Evolutionary conservation across 2,113 vertebrate species (phyloP).

Genomic region (Thunnus maccoyii): DNA sequence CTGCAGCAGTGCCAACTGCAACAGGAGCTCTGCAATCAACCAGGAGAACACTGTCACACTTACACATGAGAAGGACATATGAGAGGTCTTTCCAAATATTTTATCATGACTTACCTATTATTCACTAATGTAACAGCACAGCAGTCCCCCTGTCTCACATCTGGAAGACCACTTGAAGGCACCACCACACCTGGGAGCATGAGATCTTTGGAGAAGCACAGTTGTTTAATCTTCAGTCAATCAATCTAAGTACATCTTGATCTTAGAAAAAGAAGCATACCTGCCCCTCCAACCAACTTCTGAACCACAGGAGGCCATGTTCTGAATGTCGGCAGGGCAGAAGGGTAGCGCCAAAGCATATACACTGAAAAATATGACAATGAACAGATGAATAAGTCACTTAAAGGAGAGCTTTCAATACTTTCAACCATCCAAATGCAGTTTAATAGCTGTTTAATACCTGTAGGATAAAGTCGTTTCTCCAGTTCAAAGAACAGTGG

Average conservation of each 20-base stretch:
- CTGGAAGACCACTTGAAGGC: conserved; percentile 90
- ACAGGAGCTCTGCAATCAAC: conserved; percentile 89
- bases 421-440: not conserved
- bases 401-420: not conserved
- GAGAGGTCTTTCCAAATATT: not conserved
- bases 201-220: conserved; percentile 87
- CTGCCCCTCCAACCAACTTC: conserved; percentile 94
- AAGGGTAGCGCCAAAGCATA: conserved; percentile 89
- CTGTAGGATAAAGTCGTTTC: conserved; percentile 93
- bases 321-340: conserved; percentile 89
- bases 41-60: not conserved
- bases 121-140: conserved; percentile 90
- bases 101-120: conserved; percentile 87
- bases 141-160: conserved; percentile 86
- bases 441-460: conserved; percentile 70
- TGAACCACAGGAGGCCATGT: conserved; percentile 94
- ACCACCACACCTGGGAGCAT: conserved; percentile 96
- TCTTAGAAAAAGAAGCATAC: conserved; percentile 76
- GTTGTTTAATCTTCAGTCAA: not conserved
- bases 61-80: not conserved
- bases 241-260: not conserved
- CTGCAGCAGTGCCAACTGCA: conserved; percentile 90
- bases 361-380: conserved; percentile 87
- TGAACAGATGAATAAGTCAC: not conserved
- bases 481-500: conserved; percentile 94